phyloP scores from a whole-genome alignment of 2,888 invertebrate genomes.

The Meiosimyza platycephala region DNA sequence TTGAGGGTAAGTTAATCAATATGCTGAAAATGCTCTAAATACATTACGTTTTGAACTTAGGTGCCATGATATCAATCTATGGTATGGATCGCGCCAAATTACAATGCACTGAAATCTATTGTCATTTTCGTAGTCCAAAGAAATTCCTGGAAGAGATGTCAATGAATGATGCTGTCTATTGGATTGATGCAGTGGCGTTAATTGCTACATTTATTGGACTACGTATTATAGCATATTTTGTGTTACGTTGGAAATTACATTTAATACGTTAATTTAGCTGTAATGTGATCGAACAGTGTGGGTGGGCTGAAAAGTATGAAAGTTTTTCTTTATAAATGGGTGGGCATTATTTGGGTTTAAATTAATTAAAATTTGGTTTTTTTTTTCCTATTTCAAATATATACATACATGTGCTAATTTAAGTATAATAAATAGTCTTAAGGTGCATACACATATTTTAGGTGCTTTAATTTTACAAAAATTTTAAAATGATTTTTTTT shows the following conservation, averaged over 20 bases:
- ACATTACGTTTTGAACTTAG: conserved; percentile 45
- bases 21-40: neutral
- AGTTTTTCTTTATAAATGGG: neutral
- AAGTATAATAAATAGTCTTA: neutral
- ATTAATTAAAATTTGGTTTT: neutral
- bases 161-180: conserved; percentile 81
- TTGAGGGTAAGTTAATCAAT: conserved; percentile 74
- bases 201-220: conserved; percentile 82
- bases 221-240: conserved; percentile 83
- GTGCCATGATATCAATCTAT: conserved; percentile 91
- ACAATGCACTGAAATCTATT: conserved; percentile 84
- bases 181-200: conserved; percentile 87
- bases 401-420: neutral
- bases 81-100: conserved; percentile 85
- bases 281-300: neutral
- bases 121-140: conserved; percentile 83
- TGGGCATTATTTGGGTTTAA: neutral
- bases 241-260: conserved; percentile 82
- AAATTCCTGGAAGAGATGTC: conserved; percentile 88
- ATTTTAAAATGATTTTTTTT: neutral
- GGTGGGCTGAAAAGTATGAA: too few relatives aligned
- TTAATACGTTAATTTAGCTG: conserved; percentile 66
- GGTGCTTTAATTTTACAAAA: conserved; percentile 31
- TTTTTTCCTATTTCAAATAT: neutral
- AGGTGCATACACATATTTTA: conserved; percentile 12